Evolutionary conservation across 2,797 vertebrate species (phyloP).

Genomic region (Catharus ustulatus): DNA sequence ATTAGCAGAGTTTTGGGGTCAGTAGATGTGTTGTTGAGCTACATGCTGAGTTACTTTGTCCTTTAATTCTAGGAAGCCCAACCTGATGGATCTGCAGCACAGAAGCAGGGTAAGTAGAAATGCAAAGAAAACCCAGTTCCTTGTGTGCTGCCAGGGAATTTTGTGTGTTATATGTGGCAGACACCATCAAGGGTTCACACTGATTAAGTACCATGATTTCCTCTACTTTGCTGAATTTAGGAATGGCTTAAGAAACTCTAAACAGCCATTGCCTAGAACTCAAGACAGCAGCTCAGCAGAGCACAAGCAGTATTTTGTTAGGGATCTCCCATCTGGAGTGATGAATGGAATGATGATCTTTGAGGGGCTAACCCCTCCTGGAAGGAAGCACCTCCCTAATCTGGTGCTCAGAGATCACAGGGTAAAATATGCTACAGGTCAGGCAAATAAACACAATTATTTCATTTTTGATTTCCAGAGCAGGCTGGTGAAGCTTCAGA

Average conservation of each 20-base stretch:
- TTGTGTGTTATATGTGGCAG: background rate
- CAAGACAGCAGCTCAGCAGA: background rate
- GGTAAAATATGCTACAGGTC: background rate
- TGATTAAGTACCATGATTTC: background rate
- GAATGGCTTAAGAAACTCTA: background rate
- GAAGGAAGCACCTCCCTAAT: background rate
- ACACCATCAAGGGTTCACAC: background rate
- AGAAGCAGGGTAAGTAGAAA: slow-evolving; percentile 84
- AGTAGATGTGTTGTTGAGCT: background rate
- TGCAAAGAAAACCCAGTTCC: background rate
- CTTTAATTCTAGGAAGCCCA: slow-evolving; percentile 78
- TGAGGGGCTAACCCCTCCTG: background rate
- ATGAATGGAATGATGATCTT: background rate
- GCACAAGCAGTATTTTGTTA: background rate
- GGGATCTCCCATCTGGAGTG: background rate
- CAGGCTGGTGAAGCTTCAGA: slow-evolving; percentile 71
- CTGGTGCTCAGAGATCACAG: background rate
- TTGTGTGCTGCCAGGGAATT: background rate
- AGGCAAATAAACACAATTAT: background rate
- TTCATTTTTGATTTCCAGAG: slow-evolving; percentile 71
- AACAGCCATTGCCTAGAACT: background rate
- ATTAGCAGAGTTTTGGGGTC: background rate
- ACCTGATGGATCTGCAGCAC: slow-evolving; percentile 70
- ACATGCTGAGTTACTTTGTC: background rate
- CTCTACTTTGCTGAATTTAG: background rate